Evolutionary conservation across 2,888 invertebrate genomes (phyloP).

Genomic region (Pilophorus perplexus): DNA sequence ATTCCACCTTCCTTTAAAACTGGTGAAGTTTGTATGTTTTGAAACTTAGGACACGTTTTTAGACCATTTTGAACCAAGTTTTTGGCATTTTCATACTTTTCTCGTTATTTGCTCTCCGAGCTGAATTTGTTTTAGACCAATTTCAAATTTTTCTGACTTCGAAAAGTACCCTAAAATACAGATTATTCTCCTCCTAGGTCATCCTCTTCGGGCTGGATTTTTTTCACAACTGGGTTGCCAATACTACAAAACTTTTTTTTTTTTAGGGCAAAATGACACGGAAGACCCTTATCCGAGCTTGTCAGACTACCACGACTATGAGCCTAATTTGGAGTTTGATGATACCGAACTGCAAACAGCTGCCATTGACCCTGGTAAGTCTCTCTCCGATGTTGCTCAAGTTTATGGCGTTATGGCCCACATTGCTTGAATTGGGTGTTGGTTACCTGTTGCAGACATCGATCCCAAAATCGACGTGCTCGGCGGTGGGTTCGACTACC

Average conservation of each 20-base stretch:
- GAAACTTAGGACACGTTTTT: too few relatives aligned
- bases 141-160: too few relatives aligned
- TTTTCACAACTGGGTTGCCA: background rate
- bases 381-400: background rate
- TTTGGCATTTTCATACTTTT: too few relatives aligned
- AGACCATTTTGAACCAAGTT: too few relatives aligned
- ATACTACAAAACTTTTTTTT: background rate
- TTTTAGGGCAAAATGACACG: conserved; percentile 52
- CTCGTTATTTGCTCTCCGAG: too few relatives aligned
- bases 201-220: background rate
- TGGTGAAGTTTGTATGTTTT: too few relatives aligned
- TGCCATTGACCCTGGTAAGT: conserved; percentile 66
- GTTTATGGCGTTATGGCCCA: too few relatives aligned
- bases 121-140: too few relatives aligned
- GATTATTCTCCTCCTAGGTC: background rate
- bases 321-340: conserved; percentile 94
- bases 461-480: conserved; percentile 53
- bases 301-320: conserved; percentile 89
- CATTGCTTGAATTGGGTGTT: too few relatives aligned
- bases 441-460: too few relatives aligned
- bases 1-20: too few relatives aligned
- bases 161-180: background rate
- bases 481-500: conserved; percentile 54
- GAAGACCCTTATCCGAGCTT: conserved; percentile 83
- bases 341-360: conserved; percentile 82